phyloP scores from a whole-genome alignment of 2,113 vertebrate genomes.

The Ia io region DNA sequence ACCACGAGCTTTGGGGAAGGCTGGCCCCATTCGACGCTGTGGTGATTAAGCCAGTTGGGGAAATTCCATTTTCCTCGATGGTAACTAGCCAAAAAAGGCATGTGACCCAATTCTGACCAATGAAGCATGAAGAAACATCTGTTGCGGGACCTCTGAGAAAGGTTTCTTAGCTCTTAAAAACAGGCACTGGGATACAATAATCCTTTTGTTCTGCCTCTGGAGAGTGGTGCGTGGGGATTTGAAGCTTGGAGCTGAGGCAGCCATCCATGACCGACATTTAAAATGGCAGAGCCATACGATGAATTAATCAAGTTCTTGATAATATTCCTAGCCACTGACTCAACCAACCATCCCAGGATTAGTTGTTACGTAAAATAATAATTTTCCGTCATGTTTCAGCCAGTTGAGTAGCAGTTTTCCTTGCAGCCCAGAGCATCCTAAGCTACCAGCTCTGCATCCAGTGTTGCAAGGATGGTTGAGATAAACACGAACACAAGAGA shows the following conservation, averaged over 20 bases:
- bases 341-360: background rate
- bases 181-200: background rate
- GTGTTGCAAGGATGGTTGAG: background rate
- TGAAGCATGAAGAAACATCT: background rate
- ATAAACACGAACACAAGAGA: background rate
- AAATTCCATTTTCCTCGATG: slow-evolving; percentile 37
- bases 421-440: background rate
- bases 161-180: slow-evolving; percentile 39
- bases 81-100: background rate
- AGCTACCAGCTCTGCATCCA: background rate
- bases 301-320: background rate
- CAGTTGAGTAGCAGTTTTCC: background rate
- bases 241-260: background rate
- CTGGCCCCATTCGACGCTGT: background rate
- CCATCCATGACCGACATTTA: background rate
- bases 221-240: background rate
- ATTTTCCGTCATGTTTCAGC: background rate
- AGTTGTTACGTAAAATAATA: background rate
- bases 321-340: background rate
- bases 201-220: background rate
- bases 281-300: background rate
- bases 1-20: background rate
- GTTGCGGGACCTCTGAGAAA: slow-evolving; percentile 30
- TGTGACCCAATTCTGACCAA: background rate
- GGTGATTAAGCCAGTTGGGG: background rate